phyloP scores from a whole-genome alignment of 2,888 invertebrate species.

The Drosophila quinaria region DNA sequence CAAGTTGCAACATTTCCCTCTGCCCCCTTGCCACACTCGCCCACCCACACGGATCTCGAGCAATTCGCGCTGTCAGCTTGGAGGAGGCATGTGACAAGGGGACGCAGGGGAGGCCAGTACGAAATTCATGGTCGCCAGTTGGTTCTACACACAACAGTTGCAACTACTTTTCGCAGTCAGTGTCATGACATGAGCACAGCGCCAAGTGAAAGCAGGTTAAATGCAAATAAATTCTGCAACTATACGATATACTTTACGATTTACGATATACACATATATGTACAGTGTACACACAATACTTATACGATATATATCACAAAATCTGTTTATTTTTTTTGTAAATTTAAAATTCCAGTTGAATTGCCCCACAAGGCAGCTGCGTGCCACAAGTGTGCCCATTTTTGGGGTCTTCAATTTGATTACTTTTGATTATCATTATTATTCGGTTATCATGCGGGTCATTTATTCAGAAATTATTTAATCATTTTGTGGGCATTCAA shows the following conservation, averaged over 20 bases:
- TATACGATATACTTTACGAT: slow-evolving; percentile 18
- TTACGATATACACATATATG: no score
- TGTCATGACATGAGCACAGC: slow-evolving; percentile 67
- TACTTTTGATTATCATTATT: slow-evolving; percentile 65
- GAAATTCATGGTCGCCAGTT: slow-evolving; percentile 46
- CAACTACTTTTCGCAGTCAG: slow-evolving; percentile 47
- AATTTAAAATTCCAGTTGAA: slow-evolving; percentile 8
- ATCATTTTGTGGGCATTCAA: slow-evolving; percentile 4
- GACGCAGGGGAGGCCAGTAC: no score
- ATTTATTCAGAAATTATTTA: slow-evolving; percentile 35
- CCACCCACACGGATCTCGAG: slow-evolving; percentile 44
- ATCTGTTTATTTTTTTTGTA: slow-evolving; percentile 2
- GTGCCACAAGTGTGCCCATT: slow-evolving; percentile 37
- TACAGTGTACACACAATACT: background rate
- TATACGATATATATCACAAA: slow-evolving; percentile 1
- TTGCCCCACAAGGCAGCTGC: slow-evolving; percentile 17
- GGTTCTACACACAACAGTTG: slow-evolving; percentile 54
- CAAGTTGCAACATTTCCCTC: background rate
- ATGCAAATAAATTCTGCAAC: slow-evolving; percentile 80
- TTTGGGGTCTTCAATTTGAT: slow-evolving; percentile 65
- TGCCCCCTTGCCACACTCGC: slow-evolving; percentile 12
- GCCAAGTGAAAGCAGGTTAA: slow-evolving; percentile 84
- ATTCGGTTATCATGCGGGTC: slow-evolving; percentile 53
- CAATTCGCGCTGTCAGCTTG: slow-evolving; percentile 20
- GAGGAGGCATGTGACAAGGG: background rate